phyloP scores from a whole-genome alignment of 2,888 invertebrate species.

The Andrena marginata region DNA sequence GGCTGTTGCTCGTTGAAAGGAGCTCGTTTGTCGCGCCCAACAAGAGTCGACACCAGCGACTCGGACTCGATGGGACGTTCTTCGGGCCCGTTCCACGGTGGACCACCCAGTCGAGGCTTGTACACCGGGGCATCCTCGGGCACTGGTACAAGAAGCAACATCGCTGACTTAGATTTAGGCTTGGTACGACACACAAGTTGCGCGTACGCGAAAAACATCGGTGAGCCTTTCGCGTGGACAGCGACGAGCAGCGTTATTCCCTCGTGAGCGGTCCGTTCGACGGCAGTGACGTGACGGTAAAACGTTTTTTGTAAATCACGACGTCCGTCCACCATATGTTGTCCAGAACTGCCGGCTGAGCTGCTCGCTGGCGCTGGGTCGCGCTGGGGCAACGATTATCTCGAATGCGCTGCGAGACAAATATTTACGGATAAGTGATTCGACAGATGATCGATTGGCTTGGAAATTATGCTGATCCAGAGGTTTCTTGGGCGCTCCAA shows the following conservation, averaged over 20 bases:
- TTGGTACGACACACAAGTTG: slow-evolving; percentile 45
- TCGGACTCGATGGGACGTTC: slow-evolving; percentile 21
- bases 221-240: slow-evolving; percentile 24
- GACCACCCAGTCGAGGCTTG: slow-evolving; percentile 57
- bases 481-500: not conserved
- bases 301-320: slow-evolving; percentile 64
- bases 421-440: slow-evolving; percentile 14
- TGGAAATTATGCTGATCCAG: not conserved
- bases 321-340: slow-evolving; percentile 71
- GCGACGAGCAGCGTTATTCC: slow-evolving; percentile 52
- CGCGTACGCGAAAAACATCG: slow-evolving; percentile 30
- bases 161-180: slow-evolving; percentile 61
- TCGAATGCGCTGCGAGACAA: slow-evolving; percentile 20
- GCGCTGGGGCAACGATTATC: slow-evolving; percentile 20
- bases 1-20: slow-evolving; percentile 10
- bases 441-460: slow-evolving; percentile 21
- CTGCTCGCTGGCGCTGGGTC: not conserved
- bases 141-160: slow-evolving; percentile 49
- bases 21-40: slow-evolving; percentile 25
- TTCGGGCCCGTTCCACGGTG: slow-evolving; percentile 21
- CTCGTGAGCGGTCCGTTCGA: slow-evolving; percentile 40
- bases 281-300: slow-evolving; percentile 55
- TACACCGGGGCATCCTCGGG: slow-evolving; percentile 22
- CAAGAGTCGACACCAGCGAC: slow-evolving; percentile 16
- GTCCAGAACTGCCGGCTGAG: slow-evolving; percentile 32